Base-by-base conservation (phyloP, 2,888 invertebrate genomes). In the Quadroppia sp. region DNA sequence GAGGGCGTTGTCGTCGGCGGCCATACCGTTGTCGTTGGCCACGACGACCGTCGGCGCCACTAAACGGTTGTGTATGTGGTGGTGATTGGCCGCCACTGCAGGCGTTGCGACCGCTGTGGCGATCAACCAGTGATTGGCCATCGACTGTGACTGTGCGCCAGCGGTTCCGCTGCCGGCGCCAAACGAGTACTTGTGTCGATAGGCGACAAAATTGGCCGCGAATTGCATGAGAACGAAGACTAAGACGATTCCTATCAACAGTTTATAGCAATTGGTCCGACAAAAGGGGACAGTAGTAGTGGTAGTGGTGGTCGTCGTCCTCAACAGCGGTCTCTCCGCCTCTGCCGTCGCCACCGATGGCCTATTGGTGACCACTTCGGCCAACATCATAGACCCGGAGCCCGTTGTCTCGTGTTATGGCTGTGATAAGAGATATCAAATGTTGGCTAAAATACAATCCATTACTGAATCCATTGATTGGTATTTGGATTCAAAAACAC, bases 201-300 rank as follows among this genome's bases (percentile, higher is more conserved):
- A 77, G 20, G 77, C 71, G 36, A 78, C 69, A 17, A 78, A 86
- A 78, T 88, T 89, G 83, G 88, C 87, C 77, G 88, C 85, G 83
- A 88, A 89, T 83, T 89, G 88, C 71, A 89, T 84, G n/a, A 86
- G 86, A 73, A 88, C 87, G 72, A 89, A 85, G 76, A 87, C 86
- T 77, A 89, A 82, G 80, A 89, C 87, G 79, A 88, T 82, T 79
- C 84, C 82, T 79, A 85, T 83, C 77, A 87, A 81, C 81, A 85
- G 84, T 83, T 86, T 87, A 82, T 85, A 86, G 78, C 86, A 83
- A 83, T 85, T 83, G 81, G 83, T 82, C 80, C 84, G 83, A 67
- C 75, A 76, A 23, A 40, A 53, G 7, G 15, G 25, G 23, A 20
- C 15, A 53, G 3, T 53, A 20, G 20, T 53, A 23, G 53, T 7